Percentiles rank a stretch among this genome's conserved stretches.
These are phyloP conservation scores for Prorops nasuta DNA, from an alignment of 1,140 invertebrate genomes.

Conservation along the genomic window DNA sequence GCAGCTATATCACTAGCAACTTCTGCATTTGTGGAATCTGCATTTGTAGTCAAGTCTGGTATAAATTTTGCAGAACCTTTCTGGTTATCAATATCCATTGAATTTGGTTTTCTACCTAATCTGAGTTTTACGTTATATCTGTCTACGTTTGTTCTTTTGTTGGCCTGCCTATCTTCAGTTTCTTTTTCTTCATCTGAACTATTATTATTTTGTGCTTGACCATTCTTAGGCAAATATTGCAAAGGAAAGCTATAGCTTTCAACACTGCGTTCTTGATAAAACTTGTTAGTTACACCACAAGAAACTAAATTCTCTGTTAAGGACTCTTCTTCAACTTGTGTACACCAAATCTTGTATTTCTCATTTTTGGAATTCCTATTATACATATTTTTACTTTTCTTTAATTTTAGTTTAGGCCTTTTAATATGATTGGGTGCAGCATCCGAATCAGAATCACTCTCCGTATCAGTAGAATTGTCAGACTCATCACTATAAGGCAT, in stretches of 20 bases:
- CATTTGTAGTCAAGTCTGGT: constrained; percentile 54
- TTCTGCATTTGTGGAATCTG: constrained; percentile 57
- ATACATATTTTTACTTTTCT: constrained; percentile 38
- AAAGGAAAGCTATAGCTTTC: constrained; percentile 61
- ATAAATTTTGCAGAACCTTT: constrained; percentile 58
- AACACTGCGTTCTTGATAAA: constrained; percentile 58
- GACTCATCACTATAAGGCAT: constrained; percentile 53
- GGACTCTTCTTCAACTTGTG: constrained; percentile 62
- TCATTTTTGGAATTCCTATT: constrained; percentile 35
- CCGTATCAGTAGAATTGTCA: constrained; percentile 49
- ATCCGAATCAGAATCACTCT: constrained; percentile 55
- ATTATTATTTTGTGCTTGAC: constrained; percentile 34
- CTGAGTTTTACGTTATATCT: constrained; percentile 62
- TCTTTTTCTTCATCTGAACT: constrained; percentile 55
- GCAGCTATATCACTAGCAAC: constrained; percentile 69
- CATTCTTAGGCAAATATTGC: constrained; percentile 35
- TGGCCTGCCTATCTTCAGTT: constrained; percentile 44
- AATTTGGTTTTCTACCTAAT: constrained; percentile 57
- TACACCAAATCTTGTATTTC: constrained; percentile 66
- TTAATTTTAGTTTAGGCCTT: constrained; percentile 48
- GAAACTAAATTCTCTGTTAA: constrained; percentile 62
- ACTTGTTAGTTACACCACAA: constrained; percentile 60
- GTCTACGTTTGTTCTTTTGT: constrained; percentile 63
- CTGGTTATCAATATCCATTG: constrained; percentile 49
- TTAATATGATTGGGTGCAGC: constrained; percentile 34